Conservation (phyloP, 2,113 vertebrate species). For the Gambusia holbrooki region DNA sequence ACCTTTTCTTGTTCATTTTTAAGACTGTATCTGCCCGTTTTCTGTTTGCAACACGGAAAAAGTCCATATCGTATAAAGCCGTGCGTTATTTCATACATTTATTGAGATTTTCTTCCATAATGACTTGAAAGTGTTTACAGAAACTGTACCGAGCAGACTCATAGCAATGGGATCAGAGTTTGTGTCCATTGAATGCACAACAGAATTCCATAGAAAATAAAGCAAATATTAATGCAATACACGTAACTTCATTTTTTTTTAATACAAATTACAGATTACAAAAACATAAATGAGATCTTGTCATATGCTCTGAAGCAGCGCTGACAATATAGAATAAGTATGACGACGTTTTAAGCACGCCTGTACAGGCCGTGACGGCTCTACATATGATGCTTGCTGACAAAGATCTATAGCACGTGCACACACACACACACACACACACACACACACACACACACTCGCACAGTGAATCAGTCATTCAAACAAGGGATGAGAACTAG, state of each 20-base stretch:
- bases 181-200: constrained; percentile 76
- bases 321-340: constrained; percentile 60
- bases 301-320: constrained; percentile 65
- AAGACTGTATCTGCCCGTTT: background rate
- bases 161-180: constrained; percentile 73
- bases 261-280: constrained; percentile 79
- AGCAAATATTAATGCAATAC: constrained; percentile 75
- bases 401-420: constrained; percentile 13
- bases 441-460: constrained; percentile 26
- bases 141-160: constrained; percentile 75
- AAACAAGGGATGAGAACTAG: constrained; percentile 49
- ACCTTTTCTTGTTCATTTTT: background rate
- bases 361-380: constrained; percentile 54
- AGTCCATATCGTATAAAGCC: constrained; percentile 2
- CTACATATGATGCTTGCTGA: constrained; percentile 27
- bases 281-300: constrained; percentile 73
- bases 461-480: constrained; percentile 36
- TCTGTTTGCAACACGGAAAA: background rate
- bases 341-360: constrained; percentile 51
- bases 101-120: constrained; percentile 75
- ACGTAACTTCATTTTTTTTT: constrained; percentile 52
- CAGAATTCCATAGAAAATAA: constrained; percentile 73
- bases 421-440: constrained; percentile 31
- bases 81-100: constrained; percentile 73
- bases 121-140: constrained; percentile 76